These are phyloP conservation scores for Aplidium turbinatum DNA, from an alignment of 23 tunicate species.

Conservation along the genomic window DNA sequence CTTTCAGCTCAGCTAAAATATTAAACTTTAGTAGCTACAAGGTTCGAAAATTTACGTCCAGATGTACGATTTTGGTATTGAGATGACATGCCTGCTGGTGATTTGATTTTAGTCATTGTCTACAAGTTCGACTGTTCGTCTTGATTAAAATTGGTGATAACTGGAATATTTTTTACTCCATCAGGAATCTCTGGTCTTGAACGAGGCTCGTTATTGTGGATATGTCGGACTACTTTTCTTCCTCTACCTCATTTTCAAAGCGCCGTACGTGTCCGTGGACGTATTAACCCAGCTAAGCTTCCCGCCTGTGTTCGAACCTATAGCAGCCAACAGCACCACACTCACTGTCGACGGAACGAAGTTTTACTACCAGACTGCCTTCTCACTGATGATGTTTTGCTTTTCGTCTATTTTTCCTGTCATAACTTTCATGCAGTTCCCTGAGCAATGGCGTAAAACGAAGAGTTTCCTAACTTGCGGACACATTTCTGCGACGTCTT, in stretches of 20 bases:
- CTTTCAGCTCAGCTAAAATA: no score
- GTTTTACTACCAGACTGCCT: constrained; percentile 70
- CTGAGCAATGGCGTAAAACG: constrained; percentile 43
- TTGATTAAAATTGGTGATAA: no score
- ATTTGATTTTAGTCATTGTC: no score
- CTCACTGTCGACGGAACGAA: constrained; percentile 19
- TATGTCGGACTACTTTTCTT: constrained; percentile 55
- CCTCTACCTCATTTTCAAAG: constrained; percentile 57
- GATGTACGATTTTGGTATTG: no score
- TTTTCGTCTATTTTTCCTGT: constrained; percentile 74
- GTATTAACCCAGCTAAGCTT: constrained; percentile 43
- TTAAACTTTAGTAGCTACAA: no score
- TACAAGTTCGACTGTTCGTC: no score
- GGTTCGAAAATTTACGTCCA: no score
- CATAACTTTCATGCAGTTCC: constrained; percentile 55
- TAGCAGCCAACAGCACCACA: neutral
- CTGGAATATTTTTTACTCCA: no score
- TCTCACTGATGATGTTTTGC: constrained; percentile 83
- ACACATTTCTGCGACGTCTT: constrained; percentile 23
- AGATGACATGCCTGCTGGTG: no score
- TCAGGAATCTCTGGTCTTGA: constrained; percentile 56
- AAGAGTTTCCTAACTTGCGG: constrained; percentile 30
- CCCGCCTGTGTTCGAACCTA: constrained; percentile 18
- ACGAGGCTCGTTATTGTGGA: constrained; percentile 46
- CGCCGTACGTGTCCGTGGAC: constrained; percentile 65